These are phyloP conservation scores for Lumbricus terrestris DNA, from an alignment of 2,888 invertebrate species.

Conservation along the genomic window DNA sequence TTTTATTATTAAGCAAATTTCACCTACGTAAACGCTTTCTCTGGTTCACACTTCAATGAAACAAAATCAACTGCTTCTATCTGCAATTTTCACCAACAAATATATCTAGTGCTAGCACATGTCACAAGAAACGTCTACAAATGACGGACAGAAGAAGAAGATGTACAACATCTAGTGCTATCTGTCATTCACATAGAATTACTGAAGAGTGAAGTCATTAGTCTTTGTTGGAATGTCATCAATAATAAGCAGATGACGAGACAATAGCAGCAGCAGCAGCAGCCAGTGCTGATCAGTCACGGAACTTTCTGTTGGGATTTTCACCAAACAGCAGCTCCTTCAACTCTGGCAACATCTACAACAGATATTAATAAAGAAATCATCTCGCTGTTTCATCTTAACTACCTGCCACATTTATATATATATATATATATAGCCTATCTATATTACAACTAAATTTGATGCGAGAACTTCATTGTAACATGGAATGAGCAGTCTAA, in stretches of 20 bases:
- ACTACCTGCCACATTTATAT: too few relatives aligned
- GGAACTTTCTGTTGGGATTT: conserved; percentile 93
- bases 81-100: background rate
- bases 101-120: background rate
- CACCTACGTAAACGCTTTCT: background rate
- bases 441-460: too few relatives aligned
- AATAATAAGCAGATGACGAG: background rate
- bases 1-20: background rate
- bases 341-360: conserved; percentile 83
- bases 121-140: background rate
- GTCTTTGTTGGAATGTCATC: background rate
- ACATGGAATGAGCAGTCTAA: too few relatives aligned
- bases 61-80: background rate
- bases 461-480: too few relatives aligned
- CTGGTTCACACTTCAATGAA: background rate
- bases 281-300: conserved; percentile 69
- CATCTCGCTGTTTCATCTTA: too few relatives aligned
- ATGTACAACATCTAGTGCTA: background rate
- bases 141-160: background rate
- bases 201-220: background rate
- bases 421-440: too few relatives aligned
- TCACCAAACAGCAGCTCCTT: conserved; percentile 91
- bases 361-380: conserved; percentile 33
- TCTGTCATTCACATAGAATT: background rate
- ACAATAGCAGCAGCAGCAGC: background rate